Base-by-base conservation (phyloP, 2,797 vertebrate species). In the Danio aesculapii region DNA sequence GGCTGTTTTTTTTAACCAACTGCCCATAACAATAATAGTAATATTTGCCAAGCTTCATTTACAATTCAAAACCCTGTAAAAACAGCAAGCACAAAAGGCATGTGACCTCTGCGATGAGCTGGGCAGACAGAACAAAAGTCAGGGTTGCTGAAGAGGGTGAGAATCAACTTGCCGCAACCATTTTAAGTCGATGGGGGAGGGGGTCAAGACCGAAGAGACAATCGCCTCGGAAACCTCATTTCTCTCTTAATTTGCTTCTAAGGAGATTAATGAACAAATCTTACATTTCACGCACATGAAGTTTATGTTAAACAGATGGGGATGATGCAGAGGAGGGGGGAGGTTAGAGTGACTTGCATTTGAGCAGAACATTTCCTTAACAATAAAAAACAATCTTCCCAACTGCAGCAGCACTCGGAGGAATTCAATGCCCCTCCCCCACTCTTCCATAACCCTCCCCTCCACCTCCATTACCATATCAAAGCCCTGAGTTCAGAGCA, bases 381-480 rank as follows among this genome's bases (percentile, higher is more conserved):
- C 93, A 95, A 95, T 95, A 92, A 95, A 74, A 93, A 94, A 94
- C 93, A 94, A 93, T 94, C 92, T 93, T 92, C 91, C 92, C 91
- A 93, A 95, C 92, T 93, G 92, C 93, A 94, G 92, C 92, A 94
- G 92, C 89, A 93, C 93, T 94, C 92, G 74, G 89, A 94, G 93
- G 94, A 95, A 94, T 94, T 93, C 92, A 91, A 89, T 90, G 90
- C 91, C 92, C 94, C 91, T 92, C 92, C 92, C 92, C 93, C 93
- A 91, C 88, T 68, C 83, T 86, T 87, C 88, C 81, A 85, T 44
- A 75, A 64, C 83, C 72, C 89, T 90, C 61, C 86, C 90, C 88
- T 87, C 90, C 92, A 91, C 89, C 91, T 88, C 93, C 90, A 95
- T 95, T 95, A 94, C 92, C 94, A 95, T 95, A 95, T 95, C 94